These are phyloP conservation scores for Diogma glabrata DNA, from an alignment of 2,888 invertebrate species.

Conservation along the genomic window DNA sequence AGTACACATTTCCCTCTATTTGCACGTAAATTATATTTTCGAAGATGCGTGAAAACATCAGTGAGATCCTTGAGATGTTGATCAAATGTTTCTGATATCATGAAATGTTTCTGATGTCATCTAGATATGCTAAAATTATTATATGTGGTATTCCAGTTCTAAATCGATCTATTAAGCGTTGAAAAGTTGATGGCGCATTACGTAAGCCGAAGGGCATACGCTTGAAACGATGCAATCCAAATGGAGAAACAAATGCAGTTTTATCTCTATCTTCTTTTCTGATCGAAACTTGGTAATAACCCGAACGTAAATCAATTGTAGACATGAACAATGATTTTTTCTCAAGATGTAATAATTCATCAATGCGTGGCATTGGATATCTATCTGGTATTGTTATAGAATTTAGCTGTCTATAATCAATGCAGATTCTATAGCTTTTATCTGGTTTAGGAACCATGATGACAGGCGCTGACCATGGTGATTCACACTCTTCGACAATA, in stretches of 20 bases:
- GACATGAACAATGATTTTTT: slow-evolving; percentile 24
- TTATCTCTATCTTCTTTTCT: slow-evolving; percentile 14
- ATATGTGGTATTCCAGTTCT: slow-evolving; percentile 17
- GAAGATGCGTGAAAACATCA: background rate
- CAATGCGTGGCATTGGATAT: slow-evolving; percentile 32
- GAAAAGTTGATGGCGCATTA: slow-evolving; percentile 13
- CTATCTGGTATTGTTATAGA: slow-evolving; percentile 23
- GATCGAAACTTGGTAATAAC: slow-evolving; percentile 29
- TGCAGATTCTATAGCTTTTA: slow-evolving; percentile 21
- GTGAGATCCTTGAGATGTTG: background rate
- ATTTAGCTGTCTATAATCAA: slow-evolving; percentile 26
- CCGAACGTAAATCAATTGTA: slow-evolving; percentile 28
- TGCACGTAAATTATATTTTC: background rate
- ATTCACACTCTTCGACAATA: slow-evolving; percentile 15
- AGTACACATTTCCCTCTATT: background rate
- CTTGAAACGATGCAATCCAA: slow-evolving; percentile 2
- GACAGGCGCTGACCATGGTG: slow-evolving; percentile 18
- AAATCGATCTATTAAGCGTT: slow-evolving; percentile 24
- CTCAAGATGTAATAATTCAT: slow-evolving; percentile 29
- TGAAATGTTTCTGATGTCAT: slow-evolving; percentile 24
- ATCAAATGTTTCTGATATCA: slow-evolving; percentile 21
- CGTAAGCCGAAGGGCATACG: slow-evolving; percentile 2
- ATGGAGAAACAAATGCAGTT: slow-evolving; percentile 11
- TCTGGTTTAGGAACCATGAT: slow-evolving; percentile 22
- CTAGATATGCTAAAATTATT: slow-evolving; percentile 22